Conservation (phyloP, 2,797 vertebrate genomes). For the Odontamblyopus rebecca region DNA sequence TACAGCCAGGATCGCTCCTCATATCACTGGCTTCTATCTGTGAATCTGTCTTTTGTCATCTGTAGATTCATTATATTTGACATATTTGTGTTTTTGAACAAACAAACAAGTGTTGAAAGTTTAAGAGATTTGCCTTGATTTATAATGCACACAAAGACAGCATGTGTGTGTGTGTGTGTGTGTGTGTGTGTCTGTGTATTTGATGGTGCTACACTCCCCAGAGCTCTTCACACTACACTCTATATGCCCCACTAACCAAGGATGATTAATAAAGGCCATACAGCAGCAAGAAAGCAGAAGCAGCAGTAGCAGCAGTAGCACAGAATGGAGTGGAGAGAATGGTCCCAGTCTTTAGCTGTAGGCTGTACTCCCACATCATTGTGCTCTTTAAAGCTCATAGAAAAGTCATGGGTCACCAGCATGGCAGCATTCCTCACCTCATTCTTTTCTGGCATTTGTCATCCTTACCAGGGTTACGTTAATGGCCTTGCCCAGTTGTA, state of each 20-base stretch:
- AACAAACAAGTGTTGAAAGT: constrained; percentile 22
- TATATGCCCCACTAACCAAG: constrained; percentile 72
- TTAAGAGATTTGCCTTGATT: constrained; percentile 22
- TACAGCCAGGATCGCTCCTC: constrained; percentile 45
- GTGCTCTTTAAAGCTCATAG: constrained; percentile 54
- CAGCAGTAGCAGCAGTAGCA: constrained; percentile 11
- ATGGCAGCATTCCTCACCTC: constrained; percentile 34
- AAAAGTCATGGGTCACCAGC: constrained; percentile 47
- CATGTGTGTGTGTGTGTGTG: constrained; percentile 20
- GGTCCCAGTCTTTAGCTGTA: constrained; percentile 45
- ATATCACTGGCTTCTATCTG: constrained; percentile 34
- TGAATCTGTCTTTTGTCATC: constrained; percentile 15
- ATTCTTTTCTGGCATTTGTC: constrained; percentile 21
- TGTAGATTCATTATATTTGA: background rate
- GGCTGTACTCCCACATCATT: constrained; percentile 58
- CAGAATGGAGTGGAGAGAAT: constrained; percentile 33
- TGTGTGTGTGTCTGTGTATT: constrained; percentile 16
- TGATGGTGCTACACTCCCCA: constrained; percentile 45
- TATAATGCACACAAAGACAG: constrained; percentile 22
- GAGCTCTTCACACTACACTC: constrained; percentile 62
- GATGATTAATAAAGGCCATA: constrained; percentile 74
- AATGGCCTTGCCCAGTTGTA: background rate
- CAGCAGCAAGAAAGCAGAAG: constrained; percentile 31
- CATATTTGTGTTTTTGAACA: constrained; percentile 4
- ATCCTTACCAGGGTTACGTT: background rate